Evolutionary conservation across 2,797 vertebrate genomes (phyloP).

Genomic region (Microchirus variegatus): DNA sequence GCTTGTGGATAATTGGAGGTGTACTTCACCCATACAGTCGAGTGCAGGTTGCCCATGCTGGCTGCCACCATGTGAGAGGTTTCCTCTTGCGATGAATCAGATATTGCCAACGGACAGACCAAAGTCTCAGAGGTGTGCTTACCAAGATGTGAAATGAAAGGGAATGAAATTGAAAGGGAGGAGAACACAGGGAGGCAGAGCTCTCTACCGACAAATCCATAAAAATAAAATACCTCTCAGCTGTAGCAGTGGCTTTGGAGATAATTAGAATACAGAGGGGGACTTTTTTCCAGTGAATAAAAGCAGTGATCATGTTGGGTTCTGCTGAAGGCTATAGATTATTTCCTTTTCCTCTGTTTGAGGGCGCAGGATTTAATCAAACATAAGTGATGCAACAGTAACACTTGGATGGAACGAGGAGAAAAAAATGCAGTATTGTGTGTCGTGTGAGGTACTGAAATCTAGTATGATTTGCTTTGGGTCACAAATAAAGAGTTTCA

Average conservation of each 20-base stretch:
- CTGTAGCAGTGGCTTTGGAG: neutral
- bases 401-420: no score
- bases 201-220: conserved; percentile 16
- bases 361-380: conserved; percentile 10
- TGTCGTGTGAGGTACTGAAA: no score
- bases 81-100: conserved; percentile 17
- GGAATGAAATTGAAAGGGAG: conserved; percentile 12
- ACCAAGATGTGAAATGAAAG: conserved; percentile 19
- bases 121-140: conserved; percentile 25
- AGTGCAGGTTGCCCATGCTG: neutral
- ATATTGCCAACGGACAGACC: conserved; percentile 23
- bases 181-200: conserved; percentile 1
- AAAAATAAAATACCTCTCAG: conserved; percentile 23
- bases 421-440: no score
- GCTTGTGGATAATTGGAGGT: conserved; percentile 52
- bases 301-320: neutral
- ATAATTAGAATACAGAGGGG: neutral
- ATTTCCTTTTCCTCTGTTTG: neutral
- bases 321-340: neutral
- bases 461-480: no score
- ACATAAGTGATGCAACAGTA: conserved; percentile 1
- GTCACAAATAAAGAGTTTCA: no score
- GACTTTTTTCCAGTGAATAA: neutral
- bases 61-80: conserved; percentile 12
- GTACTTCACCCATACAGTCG: conserved; percentile 28